These are phyloP conservation scores for Cantharis flavilabris DNA, from an alignment of 2,888 invertebrate species.

Conservation along the genomic window DNA sequence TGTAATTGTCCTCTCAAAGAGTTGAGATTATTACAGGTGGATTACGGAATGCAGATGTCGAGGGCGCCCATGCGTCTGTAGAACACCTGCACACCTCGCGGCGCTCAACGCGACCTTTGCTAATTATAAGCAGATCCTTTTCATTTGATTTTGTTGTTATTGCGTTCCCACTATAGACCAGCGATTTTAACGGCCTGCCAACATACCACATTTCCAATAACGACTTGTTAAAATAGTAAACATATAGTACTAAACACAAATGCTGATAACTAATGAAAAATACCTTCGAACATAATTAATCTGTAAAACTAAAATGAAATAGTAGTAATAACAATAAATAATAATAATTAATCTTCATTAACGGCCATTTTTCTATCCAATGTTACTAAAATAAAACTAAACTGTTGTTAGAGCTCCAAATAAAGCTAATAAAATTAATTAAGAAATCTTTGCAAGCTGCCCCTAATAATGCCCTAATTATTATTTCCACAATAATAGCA, in stretches of 20 bases:
- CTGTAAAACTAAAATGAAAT: no score
- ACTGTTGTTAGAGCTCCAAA: no score
- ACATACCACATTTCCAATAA: conserved; percentile 23
- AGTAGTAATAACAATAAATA: no score
- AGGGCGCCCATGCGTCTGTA: conserved; percentile 51
- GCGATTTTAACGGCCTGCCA: conserved; percentile 18
- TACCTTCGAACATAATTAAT: neutral
- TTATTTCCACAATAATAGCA: no score
- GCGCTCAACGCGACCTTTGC: conserved; percentile 53
- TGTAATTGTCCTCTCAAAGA: conserved; percentile 28
- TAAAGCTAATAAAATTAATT: no score
- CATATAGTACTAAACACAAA: neutral
- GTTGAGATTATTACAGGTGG: conserved; percentile 33
- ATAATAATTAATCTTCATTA: no score
- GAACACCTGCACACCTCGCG: conserved; percentile 55
- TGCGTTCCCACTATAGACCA: conserved; percentile 23
- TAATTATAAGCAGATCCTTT: conserved; percentile 51
- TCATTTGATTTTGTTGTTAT: conserved; percentile 38
- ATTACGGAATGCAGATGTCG: conserved; percentile 49
- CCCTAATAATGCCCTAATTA: no score
- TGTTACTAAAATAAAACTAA: no score
- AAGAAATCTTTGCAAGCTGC: no score
- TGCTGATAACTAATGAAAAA: neutral
- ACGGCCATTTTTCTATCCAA: no score
- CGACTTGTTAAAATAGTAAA: conserved; percentile 25